These are phyloP conservation scores for Euwallacea fornicatus DNA, from an alignment of 1,140 invertebrate genomes.

Conservation along the genomic window DNA sequence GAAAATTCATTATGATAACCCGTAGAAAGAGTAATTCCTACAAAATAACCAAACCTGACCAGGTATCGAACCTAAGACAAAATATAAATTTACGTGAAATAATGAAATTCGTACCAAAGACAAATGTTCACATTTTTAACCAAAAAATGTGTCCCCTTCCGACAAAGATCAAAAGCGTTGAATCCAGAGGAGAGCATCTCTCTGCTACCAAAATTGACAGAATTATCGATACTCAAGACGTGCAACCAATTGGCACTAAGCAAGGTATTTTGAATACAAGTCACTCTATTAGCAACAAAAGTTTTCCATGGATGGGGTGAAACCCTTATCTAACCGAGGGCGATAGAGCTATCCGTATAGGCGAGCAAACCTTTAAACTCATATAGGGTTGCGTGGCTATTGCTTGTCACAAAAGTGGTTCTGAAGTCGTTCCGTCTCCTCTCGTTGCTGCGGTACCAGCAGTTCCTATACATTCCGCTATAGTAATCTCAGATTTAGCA, in stretches of 20 bases:
- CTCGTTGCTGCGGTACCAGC: no score
- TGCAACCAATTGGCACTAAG: conserved; percentile 43
- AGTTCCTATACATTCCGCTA: no score
- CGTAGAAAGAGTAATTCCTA: no score
- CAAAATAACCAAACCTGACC: no score
- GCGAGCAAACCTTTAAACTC: neutral
- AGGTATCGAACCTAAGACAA: no score
- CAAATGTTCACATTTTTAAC: neutral
- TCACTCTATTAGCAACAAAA: conserved; percentile 37
- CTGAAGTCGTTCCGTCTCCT: no score
- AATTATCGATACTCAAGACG: conserved; percentile 48
- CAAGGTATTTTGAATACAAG: conserved; percentile 22
- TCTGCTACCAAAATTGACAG: conserved; percentile 45
- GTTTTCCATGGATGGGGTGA: conserved; percentile 17
- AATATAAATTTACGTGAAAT: no score
- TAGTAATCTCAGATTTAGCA: no score
- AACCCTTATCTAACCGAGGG: conserved; percentile 35
- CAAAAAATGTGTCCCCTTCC: conserved; percentile 35
- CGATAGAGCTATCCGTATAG: conserved; percentile 24
- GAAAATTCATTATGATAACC: no score
- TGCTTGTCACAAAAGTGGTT: no score
- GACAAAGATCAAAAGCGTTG: conserved; percentile 43
- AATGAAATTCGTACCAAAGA: neutral
- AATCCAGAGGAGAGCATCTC: conserved; percentile 43
- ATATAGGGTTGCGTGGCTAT: no score